Evolutionary conservation across 2,797 vertebrate genomes (phyloP).

Genomic region (Picus viridis): DNA sequence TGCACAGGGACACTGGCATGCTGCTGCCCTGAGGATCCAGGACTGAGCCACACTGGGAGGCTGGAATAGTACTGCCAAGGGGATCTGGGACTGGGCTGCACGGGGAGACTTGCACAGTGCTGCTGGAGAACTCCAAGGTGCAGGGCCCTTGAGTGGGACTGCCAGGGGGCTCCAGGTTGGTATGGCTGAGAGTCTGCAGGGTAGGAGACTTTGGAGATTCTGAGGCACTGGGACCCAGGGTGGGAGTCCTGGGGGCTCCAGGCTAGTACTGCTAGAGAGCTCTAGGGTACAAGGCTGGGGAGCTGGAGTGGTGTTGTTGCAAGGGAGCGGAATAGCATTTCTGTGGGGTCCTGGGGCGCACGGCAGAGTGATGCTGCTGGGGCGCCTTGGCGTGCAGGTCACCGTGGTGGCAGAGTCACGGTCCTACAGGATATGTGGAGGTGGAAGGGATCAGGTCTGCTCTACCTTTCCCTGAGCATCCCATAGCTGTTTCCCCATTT

Average conservation of each 20-base stretch:
- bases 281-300: neutral
- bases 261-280: neutral
- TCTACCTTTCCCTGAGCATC: neutral
- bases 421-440: neutral
- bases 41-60: no score
- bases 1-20: no score
- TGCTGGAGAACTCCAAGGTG: neutral
- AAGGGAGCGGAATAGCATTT: neutral
- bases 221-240: neutral
- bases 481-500: neutral
- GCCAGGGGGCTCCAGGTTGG: neutral
- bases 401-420: neutral
- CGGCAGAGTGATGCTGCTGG: neutral
- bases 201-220: neutral
- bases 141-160: neutral
- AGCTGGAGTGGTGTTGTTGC: neutral
- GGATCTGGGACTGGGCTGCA: neutral
- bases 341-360: rapidly evolving
- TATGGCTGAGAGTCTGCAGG: neutral
- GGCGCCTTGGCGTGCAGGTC: neutral
- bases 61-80: rapidly evolving
- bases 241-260: neutral
- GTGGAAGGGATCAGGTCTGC: neutral
- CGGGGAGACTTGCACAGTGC: neutral
- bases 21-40: no score